A percentile compares a stretch with the other conserved stretches of the same genome.
phyloP scores from a whole-genome alignment of 2,113 vertebrate species.

The Corydoras sp. region DNA sequence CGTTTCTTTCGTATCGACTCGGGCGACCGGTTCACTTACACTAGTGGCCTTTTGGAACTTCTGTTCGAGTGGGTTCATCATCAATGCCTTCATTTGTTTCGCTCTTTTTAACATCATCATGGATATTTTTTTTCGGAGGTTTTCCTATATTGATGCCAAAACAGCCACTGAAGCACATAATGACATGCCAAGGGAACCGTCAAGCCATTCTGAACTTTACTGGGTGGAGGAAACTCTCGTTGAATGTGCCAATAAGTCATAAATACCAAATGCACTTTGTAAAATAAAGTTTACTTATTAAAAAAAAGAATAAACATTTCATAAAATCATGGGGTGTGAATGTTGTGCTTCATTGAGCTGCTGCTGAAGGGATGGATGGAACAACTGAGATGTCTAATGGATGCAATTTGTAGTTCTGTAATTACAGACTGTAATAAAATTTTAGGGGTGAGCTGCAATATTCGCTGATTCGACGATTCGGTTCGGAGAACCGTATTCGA shows the following conservation, averaged over 20 bases:
- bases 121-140: slow-evolving; percentile 1
- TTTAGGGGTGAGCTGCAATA: too few relatives aligned
- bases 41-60: slow-evolving; percentile 18
- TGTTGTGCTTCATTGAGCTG: slow-evolving; percentile 8
- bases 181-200: slow-evolving; percentile 58
- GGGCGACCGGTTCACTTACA: slow-evolving; percentile 1
- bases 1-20: slow-evolving; percentile 17
- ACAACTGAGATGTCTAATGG: too few relatives aligned
- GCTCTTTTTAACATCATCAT: slow-evolving; percentile 16
- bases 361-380: not conserved
- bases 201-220: slow-evolving; percentile 51
- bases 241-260: slow-evolving; percentile 54
- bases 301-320: slow-evolving; percentile 37
- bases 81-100: slow-evolving; percentile 36
- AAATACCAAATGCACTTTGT: slow-evolving; percentile 52
- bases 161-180: slow-evolving; percentile 53
- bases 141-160: slow-evolving; percentile 41
- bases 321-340: slow-evolving; percentile 21
- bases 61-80: not conserved
- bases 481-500: too few relatives aligned
- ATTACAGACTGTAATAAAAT: too few relatives aligned
- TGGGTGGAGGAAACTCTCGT: not conserved
- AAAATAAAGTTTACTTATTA: slow-evolving; percentile 41
- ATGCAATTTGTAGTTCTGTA: too few relatives aligned
- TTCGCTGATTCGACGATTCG: too few relatives aligned